phyloP scores from a whole-genome alignment of 2,888 invertebrate genomes.

The Pristionchus exspectatus region DNA sequence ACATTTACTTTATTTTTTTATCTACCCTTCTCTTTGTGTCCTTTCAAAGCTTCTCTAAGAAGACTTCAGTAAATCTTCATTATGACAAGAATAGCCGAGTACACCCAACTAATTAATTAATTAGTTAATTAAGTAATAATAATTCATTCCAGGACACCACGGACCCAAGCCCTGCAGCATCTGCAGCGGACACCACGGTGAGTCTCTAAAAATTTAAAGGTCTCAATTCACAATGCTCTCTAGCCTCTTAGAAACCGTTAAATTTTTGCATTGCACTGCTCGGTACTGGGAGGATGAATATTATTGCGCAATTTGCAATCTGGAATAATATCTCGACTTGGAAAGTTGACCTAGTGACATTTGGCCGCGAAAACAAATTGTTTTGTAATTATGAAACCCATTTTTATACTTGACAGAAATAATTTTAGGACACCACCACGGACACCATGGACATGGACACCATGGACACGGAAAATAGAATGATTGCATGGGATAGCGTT shows the following conservation, averaged over 20 bases:
- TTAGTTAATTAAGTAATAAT: background rate
- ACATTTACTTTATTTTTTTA: background rate
- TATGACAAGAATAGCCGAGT: no score
- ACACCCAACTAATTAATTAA: no score
- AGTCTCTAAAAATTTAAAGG: background rate
- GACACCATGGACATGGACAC: constrained; percentile 37
- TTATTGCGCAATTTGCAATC: no score
- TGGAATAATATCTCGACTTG: no score
- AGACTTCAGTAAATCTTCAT: no score
- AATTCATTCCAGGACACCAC: background rate
- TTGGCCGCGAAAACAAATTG: no score
- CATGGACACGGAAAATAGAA: background rate
- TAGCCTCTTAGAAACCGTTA: background rate
- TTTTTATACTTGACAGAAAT: background rate
- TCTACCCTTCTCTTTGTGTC: background rate
- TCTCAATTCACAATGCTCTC: background rate
- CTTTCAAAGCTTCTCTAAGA: background rate
- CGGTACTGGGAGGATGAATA: no score
- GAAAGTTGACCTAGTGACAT: no score
- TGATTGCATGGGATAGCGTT: background rate
- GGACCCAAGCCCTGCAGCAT: background rate
- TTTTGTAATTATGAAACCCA: background rate
- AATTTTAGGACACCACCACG: constrained; percentile 44
- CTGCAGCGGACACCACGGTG: background rate
- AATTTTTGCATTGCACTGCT: background rate